A percentile compares a stretch with the other conserved stretches of the same genome.
These are phyloP conservation scores for Crossaster papposus DNA, from an alignment of 53 echinoderm and acorn worm genomes.

Conservation along the genomic window DNA sequence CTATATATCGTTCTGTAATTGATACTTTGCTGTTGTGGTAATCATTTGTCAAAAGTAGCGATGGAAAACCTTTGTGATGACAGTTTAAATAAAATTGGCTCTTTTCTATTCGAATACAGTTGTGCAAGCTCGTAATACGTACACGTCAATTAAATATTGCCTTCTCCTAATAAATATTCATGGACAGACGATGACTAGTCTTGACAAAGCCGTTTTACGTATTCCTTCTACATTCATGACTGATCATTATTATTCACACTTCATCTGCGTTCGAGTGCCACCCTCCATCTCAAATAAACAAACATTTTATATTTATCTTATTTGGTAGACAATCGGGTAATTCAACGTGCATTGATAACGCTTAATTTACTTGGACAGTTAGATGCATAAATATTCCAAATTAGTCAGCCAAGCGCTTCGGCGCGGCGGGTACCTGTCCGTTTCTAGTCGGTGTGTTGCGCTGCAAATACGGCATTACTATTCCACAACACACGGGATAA, in stretches of 20 bases:
- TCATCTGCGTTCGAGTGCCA: background rate
- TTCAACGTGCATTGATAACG: conserved; percentile 1
- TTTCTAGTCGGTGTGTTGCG: conserved; percentile 14
- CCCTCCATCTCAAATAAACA: background rate
- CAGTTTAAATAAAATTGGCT: background rate
- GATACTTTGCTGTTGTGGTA: no score
- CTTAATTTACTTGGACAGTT: conserved; percentile 32
- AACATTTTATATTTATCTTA: background rate
- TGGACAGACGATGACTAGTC: background rate
- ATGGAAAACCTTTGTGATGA: no score
- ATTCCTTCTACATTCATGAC: background rate
- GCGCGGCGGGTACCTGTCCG: background rate
- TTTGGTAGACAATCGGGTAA: background rate
- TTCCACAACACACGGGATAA: background rate
- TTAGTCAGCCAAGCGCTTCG: background rate
- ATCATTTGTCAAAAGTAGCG: no score
- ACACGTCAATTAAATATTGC: background rate
- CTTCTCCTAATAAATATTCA: background rate
- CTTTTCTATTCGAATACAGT: background rate
- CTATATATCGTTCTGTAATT: no score
- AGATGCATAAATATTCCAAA: conserved; percentile 41
- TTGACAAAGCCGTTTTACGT: background rate
- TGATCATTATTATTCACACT: background rate
- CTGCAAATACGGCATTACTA: conserved; percentile 27
- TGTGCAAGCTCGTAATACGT: background rate